These are phyloP conservation scores for Amyelois transitella DNA, from an alignment of 1,140 invertebrate species.

Conservation along the genomic window DNA sequence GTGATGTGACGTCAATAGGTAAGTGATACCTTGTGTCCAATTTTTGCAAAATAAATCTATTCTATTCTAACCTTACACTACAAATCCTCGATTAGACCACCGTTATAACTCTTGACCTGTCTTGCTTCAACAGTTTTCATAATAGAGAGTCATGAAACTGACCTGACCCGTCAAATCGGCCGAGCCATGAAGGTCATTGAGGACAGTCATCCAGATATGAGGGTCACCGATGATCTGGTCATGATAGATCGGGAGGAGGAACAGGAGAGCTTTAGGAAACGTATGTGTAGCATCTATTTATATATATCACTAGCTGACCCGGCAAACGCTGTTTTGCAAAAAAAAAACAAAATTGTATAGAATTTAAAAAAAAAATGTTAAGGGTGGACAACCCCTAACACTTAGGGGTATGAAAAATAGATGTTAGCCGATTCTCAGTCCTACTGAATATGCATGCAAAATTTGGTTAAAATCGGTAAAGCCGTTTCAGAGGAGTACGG, in stretches of 20 bases:
- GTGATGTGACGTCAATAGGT: too few species aligned
- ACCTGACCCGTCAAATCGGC: slow-evolving; percentile 45
- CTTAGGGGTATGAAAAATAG: too few species aligned
- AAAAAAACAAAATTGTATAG: neutral
- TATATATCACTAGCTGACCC: too few species aligned
- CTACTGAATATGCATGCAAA: too few species aligned
- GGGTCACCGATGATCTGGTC: slow-evolving; percentile 37
- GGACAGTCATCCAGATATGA: slow-evolving; percentile 23
- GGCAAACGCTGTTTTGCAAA: too few species aligned
- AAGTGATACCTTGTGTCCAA: neutral
- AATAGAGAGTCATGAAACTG: slow-evolving; percentile 53
- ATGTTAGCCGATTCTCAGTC: too few species aligned
- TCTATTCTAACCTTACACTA: neutral
- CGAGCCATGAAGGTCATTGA: slow-evolving; percentile 48
- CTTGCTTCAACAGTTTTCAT: slow-evolving; percentile 54
- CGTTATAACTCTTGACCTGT: neutral
- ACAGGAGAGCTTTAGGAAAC: slow-evolving; percentile 47
- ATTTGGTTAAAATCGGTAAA: too few species aligned
- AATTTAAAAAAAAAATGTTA: too few species aligned
- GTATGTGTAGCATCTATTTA: slow-evolving; percentile 15
- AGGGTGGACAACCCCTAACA: too few species aligned
- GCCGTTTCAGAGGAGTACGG: too few species aligned
- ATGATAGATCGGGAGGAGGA: slow-evolving; percentile 56
- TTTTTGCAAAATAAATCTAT: too few species aligned
- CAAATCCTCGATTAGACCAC: too few species aligned